A percentile compares a stretch with the other conserved stretches of the same genome.
Conservation (phyloP, 1,140 invertebrate genomes). For the Macrobrachium nipponense region DNA sequence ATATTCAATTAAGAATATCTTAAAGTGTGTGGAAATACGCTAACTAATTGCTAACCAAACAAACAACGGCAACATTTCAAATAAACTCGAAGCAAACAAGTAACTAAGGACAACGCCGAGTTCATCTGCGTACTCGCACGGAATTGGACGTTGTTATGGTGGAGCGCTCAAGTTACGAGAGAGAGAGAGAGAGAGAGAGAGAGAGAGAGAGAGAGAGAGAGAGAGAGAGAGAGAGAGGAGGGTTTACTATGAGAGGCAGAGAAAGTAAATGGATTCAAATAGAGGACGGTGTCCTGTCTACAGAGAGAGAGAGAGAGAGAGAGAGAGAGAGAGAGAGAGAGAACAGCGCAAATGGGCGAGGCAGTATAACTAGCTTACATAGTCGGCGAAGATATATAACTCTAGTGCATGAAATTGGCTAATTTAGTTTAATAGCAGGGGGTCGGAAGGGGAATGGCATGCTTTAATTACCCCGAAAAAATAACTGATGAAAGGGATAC, state of each 20-base stretch:
- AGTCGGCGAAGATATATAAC: slow-evolving; percentile 33
- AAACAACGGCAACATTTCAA: too few relatives aligned
- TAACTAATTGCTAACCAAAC: too few relatives aligned
- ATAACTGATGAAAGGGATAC: slow-evolving; percentile 37
- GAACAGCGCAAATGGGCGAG: background rate
- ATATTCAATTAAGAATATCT: too few relatives aligned
- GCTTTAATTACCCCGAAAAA: slow-evolving; percentile 41
- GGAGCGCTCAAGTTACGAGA: background rate
- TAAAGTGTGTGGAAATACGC: too few relatives aligned
- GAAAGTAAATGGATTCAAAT: background rate
- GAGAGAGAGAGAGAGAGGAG: background rate
- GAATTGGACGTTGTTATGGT: background rate
- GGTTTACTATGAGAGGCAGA: too few relatives aligned
- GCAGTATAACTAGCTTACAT: slow-evolving; percentile 4
- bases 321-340: background rate
- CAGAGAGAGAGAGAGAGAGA: slow-evolving; percentile 18
- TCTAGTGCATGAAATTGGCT: slow-evolving; percentile 44
- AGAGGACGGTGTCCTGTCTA: background rate
- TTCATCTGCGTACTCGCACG: too few relatives aligned
- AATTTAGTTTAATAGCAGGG: slow-evolving; percentile 44
- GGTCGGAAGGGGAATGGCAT: slow-evolving; percentile 24
- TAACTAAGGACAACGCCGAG: too few relatives aligned
- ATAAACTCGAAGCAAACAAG: too few relatives aligned
- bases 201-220: slow-evolving; percentile 17
- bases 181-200: slow-evolving; percentile 33